Percentiles rank a stretch among this genome's conserved stretches.
Evolutionary conservation across 2,113 vertebrate genomes (phyloP).

Genomic region (Craseonycteris thonglongyai): DNA sequence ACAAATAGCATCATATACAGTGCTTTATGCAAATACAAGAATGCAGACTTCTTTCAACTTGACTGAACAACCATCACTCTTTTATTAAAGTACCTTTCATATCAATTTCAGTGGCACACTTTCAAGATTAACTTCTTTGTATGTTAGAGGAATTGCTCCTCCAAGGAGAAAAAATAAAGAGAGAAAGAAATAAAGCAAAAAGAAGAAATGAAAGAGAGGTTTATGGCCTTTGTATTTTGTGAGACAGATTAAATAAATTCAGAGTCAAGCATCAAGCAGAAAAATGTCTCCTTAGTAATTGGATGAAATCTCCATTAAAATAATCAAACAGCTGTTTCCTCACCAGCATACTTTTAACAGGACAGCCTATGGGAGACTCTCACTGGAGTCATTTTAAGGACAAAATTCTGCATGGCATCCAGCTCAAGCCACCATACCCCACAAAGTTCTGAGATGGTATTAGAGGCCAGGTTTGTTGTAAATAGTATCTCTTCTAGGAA

Average conservation of each 20-base stretch:
- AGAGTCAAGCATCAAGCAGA: conserved; percentile 35
- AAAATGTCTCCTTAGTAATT: conserved; percentile 19
- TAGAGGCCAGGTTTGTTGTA: background rate
- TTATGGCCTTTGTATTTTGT: background rate
- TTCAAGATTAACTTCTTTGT: conserved; percentile 52
- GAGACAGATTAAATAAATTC: conserved; percentile 57
- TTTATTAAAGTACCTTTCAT: conserved; percentile 50
- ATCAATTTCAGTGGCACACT: background rate
- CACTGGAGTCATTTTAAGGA: background rate
- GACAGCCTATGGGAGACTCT: background rate
- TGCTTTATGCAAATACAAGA: background rate
- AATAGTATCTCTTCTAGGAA: background rate
- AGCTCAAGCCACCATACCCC: accelerated
- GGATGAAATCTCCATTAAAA: conserved; percentile 58
- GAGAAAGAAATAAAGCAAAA: conserved; percentile 4
- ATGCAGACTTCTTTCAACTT: conserved; percentile 26
- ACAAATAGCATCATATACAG: conserved; percentile 29
- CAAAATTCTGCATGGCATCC: background rate
- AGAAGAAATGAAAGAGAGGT: background rate
- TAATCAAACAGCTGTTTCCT: conserved; percentile 37
- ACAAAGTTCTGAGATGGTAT: background rate
- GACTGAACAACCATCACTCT: conserved; percentile 17
- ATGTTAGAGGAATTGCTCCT: conserved; percentile 10
- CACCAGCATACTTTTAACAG: background rate
- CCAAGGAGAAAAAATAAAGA: background rate